Evolutionary conservation across 2,888 invertebrate genomes (phyloP).

Genomic region (Meloe dianella): DNA sequence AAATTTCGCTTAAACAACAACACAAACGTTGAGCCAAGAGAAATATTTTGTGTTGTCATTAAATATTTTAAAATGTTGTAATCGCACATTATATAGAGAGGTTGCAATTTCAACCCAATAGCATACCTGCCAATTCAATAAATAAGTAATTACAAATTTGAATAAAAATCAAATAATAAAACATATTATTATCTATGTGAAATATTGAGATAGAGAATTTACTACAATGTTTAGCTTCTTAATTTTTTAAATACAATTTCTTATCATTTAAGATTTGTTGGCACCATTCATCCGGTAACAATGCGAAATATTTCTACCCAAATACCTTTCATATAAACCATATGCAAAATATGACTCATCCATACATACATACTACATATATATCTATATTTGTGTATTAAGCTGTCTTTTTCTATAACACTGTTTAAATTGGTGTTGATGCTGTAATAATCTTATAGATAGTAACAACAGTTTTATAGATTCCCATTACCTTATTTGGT

Average conservation of each 20-base stretch:
- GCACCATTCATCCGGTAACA: conserved; percentile 7
- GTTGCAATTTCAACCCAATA: background rate
- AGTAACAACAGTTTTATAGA: too few relatives aligned
- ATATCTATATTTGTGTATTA: too few relatives aligned
- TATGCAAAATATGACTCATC: conserved; percentile 5
- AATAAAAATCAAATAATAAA: too few relatives aligned
- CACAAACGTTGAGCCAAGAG: background rate
- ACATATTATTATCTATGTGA: too few relatives aligned
- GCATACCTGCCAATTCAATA: too few relatives aligned
- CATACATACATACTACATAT: too few relatives aligned
- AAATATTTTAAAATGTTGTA: background rate
- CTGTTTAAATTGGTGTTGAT: background rate
- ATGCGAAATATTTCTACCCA: conserved; percentile 4
- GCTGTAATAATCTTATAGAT: too few relatives aligned
- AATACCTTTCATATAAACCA: conserved; percentile 2
- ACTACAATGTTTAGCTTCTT: too few relatives aligned
- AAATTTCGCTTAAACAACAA: background rate
- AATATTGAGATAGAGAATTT: too few relatives aligned
- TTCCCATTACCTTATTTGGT: conserved; percentile 15
- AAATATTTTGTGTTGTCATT: background rate
- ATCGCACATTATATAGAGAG: background rate
- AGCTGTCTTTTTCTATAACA: background rate
- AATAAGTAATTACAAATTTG: too few relatives aligned
- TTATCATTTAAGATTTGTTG: background rate
- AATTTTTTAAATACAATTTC: background rate